phyloP scores from a whole-genome alignment of 2,113 vertebrate species.

The Prochilodus magdalenae region DNA sequence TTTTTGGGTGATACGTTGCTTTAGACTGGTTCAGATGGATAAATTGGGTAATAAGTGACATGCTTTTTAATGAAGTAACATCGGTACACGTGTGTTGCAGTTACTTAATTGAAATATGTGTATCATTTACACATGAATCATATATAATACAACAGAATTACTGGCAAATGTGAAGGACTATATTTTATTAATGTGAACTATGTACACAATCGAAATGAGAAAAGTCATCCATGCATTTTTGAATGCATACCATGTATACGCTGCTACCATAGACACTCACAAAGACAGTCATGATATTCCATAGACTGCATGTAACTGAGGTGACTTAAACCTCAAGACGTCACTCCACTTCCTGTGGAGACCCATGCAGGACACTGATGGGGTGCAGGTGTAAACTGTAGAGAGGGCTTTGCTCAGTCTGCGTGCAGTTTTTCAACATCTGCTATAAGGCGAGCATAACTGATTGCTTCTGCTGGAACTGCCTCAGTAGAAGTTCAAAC shows the following conservation, averaged over 20 bases:
- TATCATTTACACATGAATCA: background rate
- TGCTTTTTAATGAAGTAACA: background rate
- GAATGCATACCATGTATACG: background rate
- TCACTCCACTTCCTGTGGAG: background rate
- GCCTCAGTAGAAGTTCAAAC: background rate
- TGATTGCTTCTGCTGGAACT: constrained; percentile 11
- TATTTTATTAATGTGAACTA: background rate
- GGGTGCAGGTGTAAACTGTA: background rate
- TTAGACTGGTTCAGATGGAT: background rate
- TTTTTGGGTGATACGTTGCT: background rate
- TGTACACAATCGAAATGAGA: too few species aligned
- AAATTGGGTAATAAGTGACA: background rate
- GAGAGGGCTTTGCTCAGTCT: background rate
- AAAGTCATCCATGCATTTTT: background rate
- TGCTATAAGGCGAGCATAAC: background rate
- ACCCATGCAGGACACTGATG: background rate
- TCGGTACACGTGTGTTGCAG: background rate
- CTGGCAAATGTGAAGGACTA: background rate
- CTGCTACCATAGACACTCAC: background rate
- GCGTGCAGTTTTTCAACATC: background rate
- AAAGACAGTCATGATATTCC: background rate
- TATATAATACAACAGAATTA: background rate
- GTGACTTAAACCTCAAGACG: background rate
- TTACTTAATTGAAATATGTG: background rate
- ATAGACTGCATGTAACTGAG: background rate